A percentile compares a stretch with the other conserved stretches of the same genome.
These are phyloP conservation scores for Ammodytes marinus DNA, from an alignment of 2,113 vertebrate genomes.

Conservation along the genomic window DNA sequence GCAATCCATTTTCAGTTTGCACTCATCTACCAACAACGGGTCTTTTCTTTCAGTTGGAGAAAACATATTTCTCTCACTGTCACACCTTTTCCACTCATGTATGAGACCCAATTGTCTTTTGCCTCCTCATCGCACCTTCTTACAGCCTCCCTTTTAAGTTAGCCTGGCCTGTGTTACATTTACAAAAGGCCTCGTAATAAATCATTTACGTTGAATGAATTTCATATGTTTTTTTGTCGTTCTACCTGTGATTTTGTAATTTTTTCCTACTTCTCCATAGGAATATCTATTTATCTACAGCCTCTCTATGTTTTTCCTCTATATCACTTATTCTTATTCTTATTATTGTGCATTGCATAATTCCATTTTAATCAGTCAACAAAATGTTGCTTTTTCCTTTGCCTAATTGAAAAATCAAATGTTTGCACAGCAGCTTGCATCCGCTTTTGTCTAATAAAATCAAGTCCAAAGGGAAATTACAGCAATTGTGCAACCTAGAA, in stretches of 20 bases:
- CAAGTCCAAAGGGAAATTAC: constrained; percentile 27
- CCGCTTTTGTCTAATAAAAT: constrained; percentile 43
- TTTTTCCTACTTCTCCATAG: constrained; percentile 31
- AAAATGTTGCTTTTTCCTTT: constrained; percentile 26
- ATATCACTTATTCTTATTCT: constrained; percentile 11
- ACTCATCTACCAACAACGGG: constrained; percentile 8
- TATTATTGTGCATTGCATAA: constrained; percentile 35
- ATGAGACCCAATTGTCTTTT: constrained; percentile 49
- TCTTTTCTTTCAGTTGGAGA: constrained; percentile 23
- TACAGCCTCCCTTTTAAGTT: constrained; percentile 31
- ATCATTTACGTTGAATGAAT: constrained; percentile 12
- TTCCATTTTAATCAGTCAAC: constrained; percentile 52
- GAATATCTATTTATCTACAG: neutral
- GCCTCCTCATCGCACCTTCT: constrained; percentile 25
- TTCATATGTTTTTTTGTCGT: constrained; percentile 34
- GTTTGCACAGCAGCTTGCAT: constrained; percentile 36
- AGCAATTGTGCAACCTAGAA: constrained; percentile 1
- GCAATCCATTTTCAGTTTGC: constrained; percentile 10
- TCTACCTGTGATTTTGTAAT: constrained; percentile 26
- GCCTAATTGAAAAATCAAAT: constrained; percentile 45
- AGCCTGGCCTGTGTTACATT: constrained; percentile 27
- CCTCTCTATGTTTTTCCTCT: constrained; percentile 28
- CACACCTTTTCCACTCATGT: constrained; percentile 28
- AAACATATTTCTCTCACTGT: constrained; percentile 26
- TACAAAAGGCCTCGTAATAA: constrained; percentile 23